Evolutionary conservation across 2,113 vertebrate genomes (phyloP), one percentile per base, ranked within the genome.

Genomic region (Salminus brasiliensis): DNA sequence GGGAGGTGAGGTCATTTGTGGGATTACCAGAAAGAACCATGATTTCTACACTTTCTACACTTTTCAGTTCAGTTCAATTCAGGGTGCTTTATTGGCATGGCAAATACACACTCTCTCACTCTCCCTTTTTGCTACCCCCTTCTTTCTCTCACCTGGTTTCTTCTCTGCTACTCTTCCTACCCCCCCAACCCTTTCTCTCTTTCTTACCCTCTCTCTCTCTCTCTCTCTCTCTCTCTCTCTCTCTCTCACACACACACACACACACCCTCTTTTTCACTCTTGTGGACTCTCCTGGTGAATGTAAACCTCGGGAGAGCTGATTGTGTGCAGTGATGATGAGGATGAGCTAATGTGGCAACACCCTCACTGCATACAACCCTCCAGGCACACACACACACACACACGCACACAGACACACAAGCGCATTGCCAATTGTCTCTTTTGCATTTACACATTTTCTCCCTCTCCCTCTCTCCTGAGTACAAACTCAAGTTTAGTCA

Each of bases 141-240:
- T n/a, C n/a, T n/a, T n/a, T n/a, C n/a, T n/a, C 41, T 43, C 1
- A 9, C 12, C 12, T 2, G 41, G 41, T 11, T 43, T 7, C 5
- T 2, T 43, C 41, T 43, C 41, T 43, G 5, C 12, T 11, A 9
- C 41, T 70, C 93, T 94, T 77, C 93, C 92, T 68, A 94, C 94
- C 84, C 21, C 18, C 21, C 21, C 23, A 18, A 3, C 49, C 1
- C 3, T 55, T 12, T 55, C n/a, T 55, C 52, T 55, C 23, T 55
- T 2, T 21, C 47, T 18, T 16, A 18, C 47, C 21, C 47, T 49
- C 47, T 43, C 41, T 43, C 11, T 70, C 93, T 94, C 78, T 93
- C 92, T 68, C 94, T 95, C 84, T 49, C 18, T 49, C 47, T 49
- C 47, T 12, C 43, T 12, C 8, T 45, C 12, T 45, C 43, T 45